Evolutionary conservation across 1,140 invertebrate genomes (phyloP), one percentile per base, ranked within the genome.

Genomic region (Penaeus vannamei): DNA sequence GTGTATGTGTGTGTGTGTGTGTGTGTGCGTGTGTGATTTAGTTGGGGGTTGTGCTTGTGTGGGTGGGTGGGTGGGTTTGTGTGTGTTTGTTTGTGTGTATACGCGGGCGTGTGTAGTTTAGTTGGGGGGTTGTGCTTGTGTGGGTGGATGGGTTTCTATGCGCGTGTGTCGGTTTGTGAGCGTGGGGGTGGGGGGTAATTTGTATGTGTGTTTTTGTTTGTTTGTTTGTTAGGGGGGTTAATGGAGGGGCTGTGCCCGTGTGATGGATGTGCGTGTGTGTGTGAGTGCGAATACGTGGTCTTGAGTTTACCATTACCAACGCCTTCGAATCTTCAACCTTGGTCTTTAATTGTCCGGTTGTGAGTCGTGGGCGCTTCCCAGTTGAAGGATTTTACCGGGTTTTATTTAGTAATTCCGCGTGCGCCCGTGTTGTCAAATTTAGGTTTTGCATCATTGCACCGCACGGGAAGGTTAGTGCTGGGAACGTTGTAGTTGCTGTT

Each of bases 1-100:
- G 76, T 77, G 76, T 77, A n/a, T 77, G 76, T 77, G 76, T 77
- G 76, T 77, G 76, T 77, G 76, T 77, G 76, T 77, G 32, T 36
- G n/a, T 77, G 32, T 77, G 2, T 5, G 76, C 32, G 29, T 20
- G 32, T 20, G 20, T 12, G 12, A 14, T 77, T 20, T 77, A 14
- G 12, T 12, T 77, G 76, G n/a, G 1, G 76, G n/a, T 2, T 26
- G 2, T 2, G 76, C 36, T 7, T 26, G n/a, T 26, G 76, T 12
- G 36, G 0, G n/a, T 26, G 76, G 10, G 72, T 20, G 20, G 12
- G 72, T 77, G 72, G 12, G 20, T 20, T 20, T n/a, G 72, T 20
- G 29, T 20, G 72, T 77, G 72, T 77, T 12, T n/a, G 72, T 20
- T n/a, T 79, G 19, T 8, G 76, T 79, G 76, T 79, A 36, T 79